Base-by-base conservation (phyloP, 2,888 invertebrate genomes). In the Sinohyriopsis cumingii region DNA sequence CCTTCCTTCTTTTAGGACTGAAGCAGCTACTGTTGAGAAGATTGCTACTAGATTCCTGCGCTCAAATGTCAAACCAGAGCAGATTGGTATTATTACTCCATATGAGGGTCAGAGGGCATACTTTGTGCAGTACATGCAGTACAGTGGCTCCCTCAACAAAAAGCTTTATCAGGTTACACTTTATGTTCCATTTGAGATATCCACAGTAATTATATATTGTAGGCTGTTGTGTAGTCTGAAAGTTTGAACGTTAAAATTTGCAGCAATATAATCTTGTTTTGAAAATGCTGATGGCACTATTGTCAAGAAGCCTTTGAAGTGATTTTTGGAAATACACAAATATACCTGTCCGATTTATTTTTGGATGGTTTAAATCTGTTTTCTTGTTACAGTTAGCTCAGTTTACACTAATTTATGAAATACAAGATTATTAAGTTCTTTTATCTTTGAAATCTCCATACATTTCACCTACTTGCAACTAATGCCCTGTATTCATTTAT, bases 71-170 rank as follows among this genome's bases (percentile, higher is more conserved):
- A 95, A 96, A 82, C 98, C 99, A 0, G 97, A 98, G 82, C 99
- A 99, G 90, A 99, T 99, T 77, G 99, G 99, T 24, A 90, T 92
- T 72, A 98, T 99, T 76, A 99, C 99, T 0, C 99, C 99, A 0
- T 99, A 99, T 86, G 99, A 99, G 90, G 99, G 99, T 0, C 99
- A 99, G 90, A 92, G 99, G 19, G 98, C 99, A 0, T 99, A 98
- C 89, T 92, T 99, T 75, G 98, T 93, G 0, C 98, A 99, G 88
- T 97, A 98, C 89, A 99, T 99, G 98, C 98, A 99, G 90, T 97
- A 97, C 89, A 98, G 98, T 89, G 99, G 99, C 19, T 95, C 97
- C 19, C 91, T 99, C 68, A 98, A 99, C 89, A 95, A 97, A 56
- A 98, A 98, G 88, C 92, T 99, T 0, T 99, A 99, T 89, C 90